phyloP scores from a whole-genome alignment of 2,797 vertebrate species.

The Characodon lateralis region DNA sequence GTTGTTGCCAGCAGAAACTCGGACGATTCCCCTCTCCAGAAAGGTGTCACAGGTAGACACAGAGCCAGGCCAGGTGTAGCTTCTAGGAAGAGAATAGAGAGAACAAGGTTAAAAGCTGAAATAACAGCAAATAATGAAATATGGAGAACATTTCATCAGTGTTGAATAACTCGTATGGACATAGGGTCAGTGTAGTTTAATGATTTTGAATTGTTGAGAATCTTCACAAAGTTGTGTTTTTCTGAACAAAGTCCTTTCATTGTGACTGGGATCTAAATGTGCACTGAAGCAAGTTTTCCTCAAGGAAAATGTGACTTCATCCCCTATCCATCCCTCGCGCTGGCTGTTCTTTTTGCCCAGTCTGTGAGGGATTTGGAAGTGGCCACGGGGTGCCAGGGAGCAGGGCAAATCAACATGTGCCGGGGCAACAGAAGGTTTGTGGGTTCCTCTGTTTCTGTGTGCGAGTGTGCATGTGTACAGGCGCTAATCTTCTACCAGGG shows the following conservation, averaged over 20 bases:
- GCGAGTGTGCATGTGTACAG: slow-evolving; percentile 41
- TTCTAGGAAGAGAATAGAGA: too few species aligned
- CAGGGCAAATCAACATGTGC: slow-evolving; percentile 70
- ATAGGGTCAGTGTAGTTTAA: too few species aligned
- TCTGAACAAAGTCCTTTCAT: not conserved
- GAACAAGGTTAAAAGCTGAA: too few species aligned
- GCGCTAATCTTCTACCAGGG: slow-evolving; percentile 69
- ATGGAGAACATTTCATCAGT: too few species aligned
- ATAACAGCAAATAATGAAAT: too few species aligned
- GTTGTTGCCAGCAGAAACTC: too few species aligned
- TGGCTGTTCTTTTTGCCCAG: slow-evolving; percentile 35
- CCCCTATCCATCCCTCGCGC: not conserved
- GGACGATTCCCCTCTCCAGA: too few species aligned
- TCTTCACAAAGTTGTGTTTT: not conserved
- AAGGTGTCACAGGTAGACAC: too few species aligned
- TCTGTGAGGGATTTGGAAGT: slow-evolving; percentile 62
- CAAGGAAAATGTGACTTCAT: slow-evolving; percentile 27
- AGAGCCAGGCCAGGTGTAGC: too few species aligned
- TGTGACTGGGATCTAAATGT: slow-evolving; percentile 10
- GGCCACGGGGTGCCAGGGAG: slow-evolving; percentile 47
- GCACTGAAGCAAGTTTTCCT: slow-evolving; percentile 4
- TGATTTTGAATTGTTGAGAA: too few species aligned
- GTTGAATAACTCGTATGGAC: too few species aligned
- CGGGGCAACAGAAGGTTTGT: slow-evolving; percentile 66
- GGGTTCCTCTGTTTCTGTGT: slow-evolving; percentile 30